phyloP scores from a whole-genome alignment of 2,113 vertebrate species.

The Eublepharis macularius region DNA sequence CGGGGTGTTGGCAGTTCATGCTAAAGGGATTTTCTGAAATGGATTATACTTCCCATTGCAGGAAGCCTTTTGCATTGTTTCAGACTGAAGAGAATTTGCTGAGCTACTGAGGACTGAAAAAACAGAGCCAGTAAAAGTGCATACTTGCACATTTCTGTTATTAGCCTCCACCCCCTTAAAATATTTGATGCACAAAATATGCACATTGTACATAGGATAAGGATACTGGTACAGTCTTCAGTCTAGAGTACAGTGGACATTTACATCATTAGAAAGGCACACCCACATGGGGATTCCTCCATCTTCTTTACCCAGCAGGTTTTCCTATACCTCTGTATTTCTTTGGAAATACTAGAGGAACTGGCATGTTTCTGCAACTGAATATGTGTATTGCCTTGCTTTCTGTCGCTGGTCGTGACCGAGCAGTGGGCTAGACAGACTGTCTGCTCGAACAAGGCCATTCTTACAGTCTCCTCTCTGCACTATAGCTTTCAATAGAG shows the following conservation, averaged over 20 bases:
- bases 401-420: background rate
- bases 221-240: slow-evolving; percentile 33
- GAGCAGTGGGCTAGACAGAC: background rate
- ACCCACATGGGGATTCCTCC: too few species aligned
- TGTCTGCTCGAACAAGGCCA: background rate
- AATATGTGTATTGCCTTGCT: background rate
- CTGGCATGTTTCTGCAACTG: background rate
- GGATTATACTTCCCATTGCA: slow-evolving; percentile 65
- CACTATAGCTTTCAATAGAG: background rate
- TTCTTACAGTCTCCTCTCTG: background rate
- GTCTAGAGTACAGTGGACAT: slow-evolving; percentile 40
- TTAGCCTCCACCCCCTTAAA: slow-evolving; percentile 49
- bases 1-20: slow-evolving; percentile 53
- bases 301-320: background rate
- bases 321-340: background rate
- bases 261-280: slow-evolving; percentile 11
- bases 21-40: slow-evolving; percentile 60
- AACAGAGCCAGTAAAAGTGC: slow-evolving; percentile 62
- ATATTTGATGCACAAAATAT: slow-evolving; percentile 50
- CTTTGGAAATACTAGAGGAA: background rate
- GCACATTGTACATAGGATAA: background rate
- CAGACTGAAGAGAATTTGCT: slow-evolving; percentile 66
- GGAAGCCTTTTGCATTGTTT: slow-evolving; percentile 62
- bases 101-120: slow-evolving; percentile 59
- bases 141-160: slow-evolving; percentile 67